Conservation (phyloP, 2,888 invertebrate genomes). For the Opisthograptis luteolata region DNA sequence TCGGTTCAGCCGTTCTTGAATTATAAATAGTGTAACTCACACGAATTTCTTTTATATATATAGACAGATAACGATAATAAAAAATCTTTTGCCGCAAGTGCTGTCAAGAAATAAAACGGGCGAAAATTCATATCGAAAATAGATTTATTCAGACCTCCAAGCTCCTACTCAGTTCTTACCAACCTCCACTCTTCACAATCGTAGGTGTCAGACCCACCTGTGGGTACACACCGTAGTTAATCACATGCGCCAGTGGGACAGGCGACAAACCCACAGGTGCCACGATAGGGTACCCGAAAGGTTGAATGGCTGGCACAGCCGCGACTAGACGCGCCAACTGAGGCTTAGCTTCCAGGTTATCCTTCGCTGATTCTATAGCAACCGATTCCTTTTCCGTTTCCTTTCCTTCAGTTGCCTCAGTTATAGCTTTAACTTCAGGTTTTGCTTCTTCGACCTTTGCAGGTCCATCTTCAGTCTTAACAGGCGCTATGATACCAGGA, state of each 20-base stretch:
- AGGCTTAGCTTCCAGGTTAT: slow-evolving; percentile 31
- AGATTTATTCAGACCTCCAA: slow-evolving; percentile 14
- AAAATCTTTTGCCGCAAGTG: neutral
- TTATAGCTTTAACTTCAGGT: slow-evolving; percentile 39
- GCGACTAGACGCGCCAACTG: slow-evolving; percentile 12
- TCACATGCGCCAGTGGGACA: neutral
- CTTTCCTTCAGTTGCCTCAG: slow-evolving; percentile 37
- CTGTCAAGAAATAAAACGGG: neutral
- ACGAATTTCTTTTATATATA: no score
- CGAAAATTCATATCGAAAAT: slow-evolving; percentile 1
- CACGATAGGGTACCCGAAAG: slow-evolving; percentile 20
- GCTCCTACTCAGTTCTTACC: slow-evolving; percentile 14
- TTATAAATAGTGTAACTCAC: no score
- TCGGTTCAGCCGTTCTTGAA: no score
- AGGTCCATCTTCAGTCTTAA: slow-evolving; percentile 25
- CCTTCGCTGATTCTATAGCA: slow-evolving; percentile 38
- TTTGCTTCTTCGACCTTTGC: slow-evolving; percentile 36
- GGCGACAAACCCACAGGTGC: slow-evolving; percentile 16
- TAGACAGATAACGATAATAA: no score
- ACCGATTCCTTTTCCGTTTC: slow-evolving; percentile 29
- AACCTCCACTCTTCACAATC: slow-evolving; percentile 16
- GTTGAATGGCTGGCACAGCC: slow-evolving; percentile 15
- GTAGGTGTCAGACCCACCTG: slow-evolving; percentile 15
- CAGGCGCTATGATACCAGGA: slow-evolving; percentile 28
- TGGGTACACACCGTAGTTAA: slow-evolving; percentile 9